phyloP scores from a whole-genome alignment of 2,797 vertebrate genomes.

The Neosilurus mollespiculum region DNA sequence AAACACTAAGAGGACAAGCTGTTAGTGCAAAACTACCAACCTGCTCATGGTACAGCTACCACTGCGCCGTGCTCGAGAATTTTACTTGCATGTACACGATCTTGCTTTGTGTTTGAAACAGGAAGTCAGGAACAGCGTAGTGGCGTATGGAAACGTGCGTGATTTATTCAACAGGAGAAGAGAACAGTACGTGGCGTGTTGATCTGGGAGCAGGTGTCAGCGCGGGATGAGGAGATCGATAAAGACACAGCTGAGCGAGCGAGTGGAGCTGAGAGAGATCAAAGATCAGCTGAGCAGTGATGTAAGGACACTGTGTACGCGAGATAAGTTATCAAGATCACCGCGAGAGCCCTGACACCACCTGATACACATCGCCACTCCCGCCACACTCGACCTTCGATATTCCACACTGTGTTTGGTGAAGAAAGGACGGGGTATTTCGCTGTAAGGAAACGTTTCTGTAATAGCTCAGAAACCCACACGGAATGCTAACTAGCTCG shows the following conservation, averaged over 20 bases:
- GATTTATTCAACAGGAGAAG: not conserved
- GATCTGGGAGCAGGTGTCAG: not conserved
- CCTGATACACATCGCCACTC: not conserved
- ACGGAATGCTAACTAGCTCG: slow-evolving; percentile 27
- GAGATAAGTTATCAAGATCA: slow-evolving; percentile 11
- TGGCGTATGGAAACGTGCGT: not conserved
- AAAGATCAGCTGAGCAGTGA: not conserved
- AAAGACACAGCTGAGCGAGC: not conserved
- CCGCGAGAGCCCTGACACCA: not conserved
- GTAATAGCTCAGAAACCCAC: slow-evolving; percentile 8
- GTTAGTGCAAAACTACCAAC: not conserved
- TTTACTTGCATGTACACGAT: not conserved
- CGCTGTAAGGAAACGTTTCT: not conserved
- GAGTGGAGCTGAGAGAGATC: not conserved
- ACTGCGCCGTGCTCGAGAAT: too few relatives aligned
- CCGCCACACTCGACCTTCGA: slow-evolving; percentile 18
- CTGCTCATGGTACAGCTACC: not conserved
- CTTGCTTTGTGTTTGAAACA: not conserved
- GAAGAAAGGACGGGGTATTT: not conserved
- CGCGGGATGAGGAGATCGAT: not conserved
- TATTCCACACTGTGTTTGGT: slow-evolving; percentile 9
- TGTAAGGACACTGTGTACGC: not conserved
- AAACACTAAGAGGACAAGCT: not conserved
- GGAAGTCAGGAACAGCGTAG: not conserved
- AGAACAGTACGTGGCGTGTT: not conserved